Evolutionary conservation across 2,888 invertebrate species (phyloP), one percentile per base, ranked within the genome.

Genomic region (Phorcus lineatus): DNA sequence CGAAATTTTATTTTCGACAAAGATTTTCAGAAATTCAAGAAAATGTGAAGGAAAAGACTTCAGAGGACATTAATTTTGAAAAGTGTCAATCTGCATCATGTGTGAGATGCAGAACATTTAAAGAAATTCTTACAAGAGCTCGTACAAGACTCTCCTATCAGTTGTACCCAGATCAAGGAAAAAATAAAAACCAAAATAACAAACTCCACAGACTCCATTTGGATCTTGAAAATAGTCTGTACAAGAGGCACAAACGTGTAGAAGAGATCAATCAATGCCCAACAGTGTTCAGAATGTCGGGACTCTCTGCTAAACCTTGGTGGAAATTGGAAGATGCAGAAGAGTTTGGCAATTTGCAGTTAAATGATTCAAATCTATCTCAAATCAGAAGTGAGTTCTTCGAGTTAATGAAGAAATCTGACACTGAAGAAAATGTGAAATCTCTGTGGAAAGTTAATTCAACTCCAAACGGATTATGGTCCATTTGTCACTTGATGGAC

Each of bases 401-500:
- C 7, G 70, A 82, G 22, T 36, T 84, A 16, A 82, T 82, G 36
- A 75, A 78, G 54, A 54, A 57, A 36, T 40, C 67, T 13, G 70
- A 77, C 55, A 74, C 70, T 0, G 67, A 78, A 0, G n/a, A 19
- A 22, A 80, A 77, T 24, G 74, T 80, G 13, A 40, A 54, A 24
- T 52, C 47, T 52, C 24, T 79, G 13, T 92, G 92, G 92, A 86
- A 87, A 74, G 82, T 82, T 11, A 92, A 92, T 80, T 81, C 80
- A 3, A 91, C 91, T 6, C 86, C 87, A 7, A 77, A 62, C 31
- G 92, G 92, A 7, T 81, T 81, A 13, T 92, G 92, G 92, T 83
- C 86, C 76, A 88, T 91, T 7, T 90, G 88, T 83, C 89, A 89
- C 81, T 79, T 92, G 6, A 80, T 91, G 36, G 91, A 92, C 79